Conservation (phyloP, 2,888 invertebrate genomes). For the Apomyelois bistriatella region DNA sequence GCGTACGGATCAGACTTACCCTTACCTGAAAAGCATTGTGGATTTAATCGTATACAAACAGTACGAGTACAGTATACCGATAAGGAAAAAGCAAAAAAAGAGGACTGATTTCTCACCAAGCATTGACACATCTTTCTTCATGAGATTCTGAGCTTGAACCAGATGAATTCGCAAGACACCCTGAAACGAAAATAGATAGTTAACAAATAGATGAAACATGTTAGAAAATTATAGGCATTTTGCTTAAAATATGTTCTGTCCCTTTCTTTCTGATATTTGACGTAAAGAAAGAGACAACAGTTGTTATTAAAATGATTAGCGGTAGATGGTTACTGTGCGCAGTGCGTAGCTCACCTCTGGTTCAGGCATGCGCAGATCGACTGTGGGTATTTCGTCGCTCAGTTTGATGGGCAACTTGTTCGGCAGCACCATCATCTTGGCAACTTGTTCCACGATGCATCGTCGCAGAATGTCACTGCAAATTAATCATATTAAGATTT, state of each 20-base stretch:
- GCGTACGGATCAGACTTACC: constrained; percentile 99
- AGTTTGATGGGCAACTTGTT: constrained; percentile 96
- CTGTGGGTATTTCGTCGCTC: constrained; percentile 90
- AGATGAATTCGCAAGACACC: constrained; percentile 96
- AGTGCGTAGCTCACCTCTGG: constrained; percentile 87
- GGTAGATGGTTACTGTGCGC: no score
- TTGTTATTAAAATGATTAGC: no score
- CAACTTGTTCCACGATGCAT: constrained; percentile 94
- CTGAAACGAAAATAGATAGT: constrained; percentile 71
- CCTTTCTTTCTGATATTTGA: no score
- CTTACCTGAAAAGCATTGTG: constrained; percentile 80
- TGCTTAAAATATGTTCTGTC: no score
- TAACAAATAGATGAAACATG: no score
- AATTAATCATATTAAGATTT: constrained; percentile 13
- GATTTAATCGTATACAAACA: no score
- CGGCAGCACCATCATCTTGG: constrained; percentile 95
- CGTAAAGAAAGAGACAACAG: no score
- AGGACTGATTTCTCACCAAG: constrained; percentile 80
- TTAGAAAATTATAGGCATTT: no score
- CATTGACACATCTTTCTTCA: constrained; percentile 96
- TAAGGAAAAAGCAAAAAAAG: no score
- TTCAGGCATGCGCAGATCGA: constrained; percentile 91
- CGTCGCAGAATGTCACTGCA: constrained; percentile 92
- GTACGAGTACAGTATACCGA: no score
- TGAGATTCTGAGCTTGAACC: constrained; percentile 95